Conservation (phyloP, 2,797 vertebrate genomes). For the Pseudochirops corinnae region DNA sequence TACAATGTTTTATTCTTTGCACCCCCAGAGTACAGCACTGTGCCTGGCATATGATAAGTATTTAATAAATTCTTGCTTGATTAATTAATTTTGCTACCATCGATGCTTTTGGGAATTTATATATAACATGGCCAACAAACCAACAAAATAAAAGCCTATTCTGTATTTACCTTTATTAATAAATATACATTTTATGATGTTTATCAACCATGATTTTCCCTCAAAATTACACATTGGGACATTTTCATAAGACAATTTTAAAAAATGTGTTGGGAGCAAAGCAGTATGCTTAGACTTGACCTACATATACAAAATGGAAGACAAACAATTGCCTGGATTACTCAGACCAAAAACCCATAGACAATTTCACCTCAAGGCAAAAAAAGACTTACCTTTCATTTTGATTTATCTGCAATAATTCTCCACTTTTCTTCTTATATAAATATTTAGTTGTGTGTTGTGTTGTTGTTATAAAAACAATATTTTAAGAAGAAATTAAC, state of each 20-base stretch:
- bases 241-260: not conserved
- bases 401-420: constrained; percentile 23
- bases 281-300: not conserved
- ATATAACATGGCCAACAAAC: not conserved
- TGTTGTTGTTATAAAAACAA: not conserved
- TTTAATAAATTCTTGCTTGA: not conserved
- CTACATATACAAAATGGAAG: not conserved
- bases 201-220: not conserved
- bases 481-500: constrained; percentile 8
- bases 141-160: not conserved
- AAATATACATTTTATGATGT: not conserved
- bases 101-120: not conserved
- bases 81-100: not conserved
- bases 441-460: not conserved
- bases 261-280: constrained; percentile 4
- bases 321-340: not conserved
- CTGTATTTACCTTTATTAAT: not conserved
- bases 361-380: not conserved
- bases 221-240: not conserved
- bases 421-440: not conserved
- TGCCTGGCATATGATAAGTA: not conserved
- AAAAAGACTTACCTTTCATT: not conserved
- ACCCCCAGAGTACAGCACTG: not conserved
- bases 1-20: not conserved
- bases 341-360: constrained; percentile 21